Evolutionary conservation across 2,888 invertebrate genomes (phyloP), one percentile per base, ranked within the genome.

Genomic region (Nasonia oneida): DNA sequence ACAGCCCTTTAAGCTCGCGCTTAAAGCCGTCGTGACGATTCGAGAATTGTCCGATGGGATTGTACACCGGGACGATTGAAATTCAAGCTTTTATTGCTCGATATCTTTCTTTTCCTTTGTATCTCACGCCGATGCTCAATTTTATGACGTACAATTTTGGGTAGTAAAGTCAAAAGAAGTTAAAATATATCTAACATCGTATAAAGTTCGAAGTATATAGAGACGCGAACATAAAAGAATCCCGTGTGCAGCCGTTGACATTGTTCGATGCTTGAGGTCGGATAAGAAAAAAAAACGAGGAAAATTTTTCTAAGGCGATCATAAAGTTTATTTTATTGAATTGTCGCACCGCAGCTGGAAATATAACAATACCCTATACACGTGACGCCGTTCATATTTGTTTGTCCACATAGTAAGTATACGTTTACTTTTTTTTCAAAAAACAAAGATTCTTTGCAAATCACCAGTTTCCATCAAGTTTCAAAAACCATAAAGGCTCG

Each of bases 281-380:
- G 29, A 42, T 39, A 64, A 23, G 23, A 23, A 23, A 14, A 42
- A 42, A 42, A 23, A 29, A 29, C 29, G 61, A 47, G 42, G 29
- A 8, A 78, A 78, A 47, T 29, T 39, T 12, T 42, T 67, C 3
- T 8, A 76, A 79, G 33, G 10, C 50, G 33, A 50, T 50, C n/a
- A 37, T 70, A 79, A 67, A 79, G 33, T 47, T 79, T 79, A 50
- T 67, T n/a, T 70, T 15, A 23, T 18, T 23, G 39, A 4, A 18
- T 12, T 23, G 57, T 37, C 14, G 33, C 8, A n/a, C 23, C 57
- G n/a, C 50, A 33, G 2, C 23, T 12, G 39, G 12, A 8, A 33
- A 77, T 4, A 61, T 3, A 37, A 8, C 6, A 10, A 47, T 47
- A 47, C 47, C 47, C 47, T 47, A 12, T 10, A 10, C 10, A 6